A percentile compares a stretch with the other conserved stretches of the same genome.
phyloP scores from a whole-genome alignment of 2,888 invertebrate genomes.

The Drosophila rubida region DNA sequence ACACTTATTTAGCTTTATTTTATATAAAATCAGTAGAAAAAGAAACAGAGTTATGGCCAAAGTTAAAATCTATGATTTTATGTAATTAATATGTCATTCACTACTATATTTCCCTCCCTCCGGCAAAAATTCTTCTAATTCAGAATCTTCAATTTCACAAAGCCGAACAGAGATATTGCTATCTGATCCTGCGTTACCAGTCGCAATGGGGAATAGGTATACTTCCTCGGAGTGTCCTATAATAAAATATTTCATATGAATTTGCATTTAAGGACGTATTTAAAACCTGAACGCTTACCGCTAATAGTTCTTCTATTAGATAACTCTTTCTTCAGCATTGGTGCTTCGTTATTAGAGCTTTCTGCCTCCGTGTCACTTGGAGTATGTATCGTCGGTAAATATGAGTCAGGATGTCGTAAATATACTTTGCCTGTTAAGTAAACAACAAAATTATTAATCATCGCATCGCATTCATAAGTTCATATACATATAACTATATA shows the following conservation, averaged over 20 bases:
- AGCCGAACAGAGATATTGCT: conserved; percentile 95
- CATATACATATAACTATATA: too few species aligned
- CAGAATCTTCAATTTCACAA: conserved; percentile 96
- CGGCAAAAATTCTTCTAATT: conserved; percentile 87
- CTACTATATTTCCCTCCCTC: conserved; percentile 48
- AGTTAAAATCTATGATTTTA: conserved; percentile 62
- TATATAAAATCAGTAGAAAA: conserved; percentile 77
- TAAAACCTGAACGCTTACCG: conserved; percentile 43
- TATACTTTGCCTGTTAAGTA: conserved; percentile 87
- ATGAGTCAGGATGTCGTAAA: conserved; percentile 93
- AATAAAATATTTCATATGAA: conserved; percentile 80
- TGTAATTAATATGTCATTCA: conserved; percentile 68
- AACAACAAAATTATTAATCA: background rate
- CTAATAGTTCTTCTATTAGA: conserved; percentile 85
- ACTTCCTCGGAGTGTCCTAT: conserved; percentile 86
- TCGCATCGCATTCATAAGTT: too few species aligned
- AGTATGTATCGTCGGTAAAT: conserved; percentile 90
- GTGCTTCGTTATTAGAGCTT: conserved; percentile 66
- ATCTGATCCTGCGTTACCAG: conserved; percentile 87
- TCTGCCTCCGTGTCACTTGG: conserved; percentile 89
- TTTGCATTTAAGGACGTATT: background rate
- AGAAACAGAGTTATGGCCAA: conserved; percentile 62
- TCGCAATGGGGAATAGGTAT: conserved; percentile 84
- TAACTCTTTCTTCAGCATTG: conserved; percentile 84
- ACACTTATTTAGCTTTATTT: conserved; percentile 53